Conservation (phyloP, 2,113 vertebrate genomes). For the Proterorhinus semilunaris region DNA sequence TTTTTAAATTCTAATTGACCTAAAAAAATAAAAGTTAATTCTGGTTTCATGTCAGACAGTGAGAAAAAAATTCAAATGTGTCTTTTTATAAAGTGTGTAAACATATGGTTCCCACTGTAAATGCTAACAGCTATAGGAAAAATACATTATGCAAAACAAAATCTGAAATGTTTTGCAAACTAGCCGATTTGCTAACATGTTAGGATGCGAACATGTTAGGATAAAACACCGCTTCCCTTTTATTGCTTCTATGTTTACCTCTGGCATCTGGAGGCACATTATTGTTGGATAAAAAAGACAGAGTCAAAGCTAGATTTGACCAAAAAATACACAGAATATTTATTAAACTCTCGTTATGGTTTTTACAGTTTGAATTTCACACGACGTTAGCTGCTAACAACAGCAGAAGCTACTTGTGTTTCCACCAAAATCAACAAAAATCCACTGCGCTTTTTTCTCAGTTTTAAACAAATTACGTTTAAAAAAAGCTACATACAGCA, state of each 20-base stretch:
- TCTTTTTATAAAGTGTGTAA: too few relatives aligned
- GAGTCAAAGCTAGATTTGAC: background rate
- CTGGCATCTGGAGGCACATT: background rate
- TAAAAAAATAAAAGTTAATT: too few relatives aligned
- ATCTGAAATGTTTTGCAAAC: too few relatives aligned
- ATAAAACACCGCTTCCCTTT: too few relatives aligned
- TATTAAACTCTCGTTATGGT: conserved; percentile 8
- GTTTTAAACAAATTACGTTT: background rate
- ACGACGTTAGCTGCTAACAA: conserved; percentile 9
- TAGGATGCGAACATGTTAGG: too few relatives aligned
- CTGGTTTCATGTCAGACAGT: too few relatives aligned
- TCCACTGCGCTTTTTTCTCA: background rate
- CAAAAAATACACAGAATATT: conserved; percentile 15
- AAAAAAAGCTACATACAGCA: background rate
- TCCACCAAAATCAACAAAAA: background rate
- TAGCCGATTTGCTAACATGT: too few relatives aligned
- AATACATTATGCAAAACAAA: too few relatives aligned
- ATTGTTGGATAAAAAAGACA: background rate
- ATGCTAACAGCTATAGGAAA: too few relatives aligned
- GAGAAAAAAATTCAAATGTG: too few relatives aligned
- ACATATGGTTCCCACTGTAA: too few relatives aligned
- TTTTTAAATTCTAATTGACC: too few relatives aligned
- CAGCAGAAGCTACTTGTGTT: conserved; percentile 9
- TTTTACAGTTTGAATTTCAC: conserved; percentile 7
- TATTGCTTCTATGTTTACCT: background rate